Percentiles rank a stretch among this genome's conserved stretches.
phyloP scores from a whole-genome alignment of 2,888 invertebrate genomes.

The Choreutis nemorana region DNA sequence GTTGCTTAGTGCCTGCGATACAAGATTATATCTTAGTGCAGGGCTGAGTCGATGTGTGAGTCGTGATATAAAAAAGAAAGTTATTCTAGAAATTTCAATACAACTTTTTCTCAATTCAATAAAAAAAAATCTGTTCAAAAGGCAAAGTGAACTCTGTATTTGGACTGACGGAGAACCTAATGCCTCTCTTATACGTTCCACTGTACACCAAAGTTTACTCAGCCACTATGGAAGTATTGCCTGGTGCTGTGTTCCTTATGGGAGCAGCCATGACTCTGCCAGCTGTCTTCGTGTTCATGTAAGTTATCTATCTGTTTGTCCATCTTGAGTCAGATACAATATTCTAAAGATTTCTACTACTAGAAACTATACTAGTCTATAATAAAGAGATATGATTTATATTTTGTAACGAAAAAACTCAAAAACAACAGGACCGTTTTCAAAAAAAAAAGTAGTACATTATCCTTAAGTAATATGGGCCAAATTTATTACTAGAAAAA shows the following conservation, averaged over 20 bases:
- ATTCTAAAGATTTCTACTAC: too few relatives aligned
- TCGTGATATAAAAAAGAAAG: too few relatives aligned
- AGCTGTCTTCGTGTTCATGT: constrained; percentile 70
- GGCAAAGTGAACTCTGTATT: constrained; percentile 72
- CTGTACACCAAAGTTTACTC: constrained; percentile 73
- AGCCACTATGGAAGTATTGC: constrained; percentile 70
- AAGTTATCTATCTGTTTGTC: constrained; percentile 17
- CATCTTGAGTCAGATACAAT: too few relatives aligned
- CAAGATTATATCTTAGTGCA: neutral
- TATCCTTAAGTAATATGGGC: too few relatives aligned
- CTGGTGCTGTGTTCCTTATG: constrained; percentile 72
- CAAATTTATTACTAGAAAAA: too few relatives aligned
- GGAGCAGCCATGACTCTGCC: constrained; percentile 71
- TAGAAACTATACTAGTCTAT: too few relatives aligned
- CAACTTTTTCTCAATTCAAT: neutral
- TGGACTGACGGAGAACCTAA: constrained; percentile 69
- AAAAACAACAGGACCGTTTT: too few relatives aligned
- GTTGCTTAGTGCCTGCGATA: neutral
- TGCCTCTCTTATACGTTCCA: constrained; percentile 74
- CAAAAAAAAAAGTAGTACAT: too few relatives aligned
- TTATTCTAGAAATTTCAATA: neutral
- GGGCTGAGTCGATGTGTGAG: too few relatives aligned
- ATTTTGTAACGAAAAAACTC: too few relatives aligned
- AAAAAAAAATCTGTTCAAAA: constrained; percentile 16
- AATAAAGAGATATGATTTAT: too few relatives aligned